Base-by-base conservation (phyloP, 2,888 invertebrate species). In the Acronicta psi region DNA sequence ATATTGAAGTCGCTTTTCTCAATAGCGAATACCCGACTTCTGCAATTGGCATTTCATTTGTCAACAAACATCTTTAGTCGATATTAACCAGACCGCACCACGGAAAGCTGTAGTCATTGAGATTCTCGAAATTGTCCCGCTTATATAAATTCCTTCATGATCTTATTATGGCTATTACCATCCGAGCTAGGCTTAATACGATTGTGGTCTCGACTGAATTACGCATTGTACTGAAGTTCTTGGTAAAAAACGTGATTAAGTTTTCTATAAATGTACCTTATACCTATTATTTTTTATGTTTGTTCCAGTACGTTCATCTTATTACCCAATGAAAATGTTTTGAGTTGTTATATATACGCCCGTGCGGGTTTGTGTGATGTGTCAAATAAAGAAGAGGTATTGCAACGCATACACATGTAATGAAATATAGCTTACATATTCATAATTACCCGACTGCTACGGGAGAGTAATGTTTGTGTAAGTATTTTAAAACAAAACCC, bases 81-180 rank as follows among this genome's bases (percentile, higher is more conserved):
- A 59, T 58, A 61, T 58, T 45, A 61, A 56, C 40, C 41, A 47
- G 40, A 41, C 37, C 55, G 52, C 51, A 58, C 29, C 10, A 47
- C 23, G 49, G 40, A 43, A 40, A 46, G 36, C 46, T 51, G n/a
- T 37, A 41, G 57, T 68, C 71, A 81, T 80, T 69, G 73, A 69
- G 59, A 77, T 77, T 71, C 71, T 60, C 63, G 59, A 51, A 58
- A 67, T 58, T 49, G 52, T 65, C 59, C 59, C 68, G 73, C 57
- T 74, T 72, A 81, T 80, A 78, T 75, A 78, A 81, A 83, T 82
- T 81, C 73, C 64, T 66, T 51, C 73, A 73, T 69, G 74, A 70
- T 65, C 74, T 74, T 73, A 79, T 78, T 75, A 79, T 57, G 69
- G 65, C 71, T 68, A 75, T 82, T 79, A 82, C 23, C 36, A 36